These are phyloP conservation scores for Euleptes europaea DNA, from an alignment of 2,113 vertebrate genomes.

Conservation along the genomic window DNA sequence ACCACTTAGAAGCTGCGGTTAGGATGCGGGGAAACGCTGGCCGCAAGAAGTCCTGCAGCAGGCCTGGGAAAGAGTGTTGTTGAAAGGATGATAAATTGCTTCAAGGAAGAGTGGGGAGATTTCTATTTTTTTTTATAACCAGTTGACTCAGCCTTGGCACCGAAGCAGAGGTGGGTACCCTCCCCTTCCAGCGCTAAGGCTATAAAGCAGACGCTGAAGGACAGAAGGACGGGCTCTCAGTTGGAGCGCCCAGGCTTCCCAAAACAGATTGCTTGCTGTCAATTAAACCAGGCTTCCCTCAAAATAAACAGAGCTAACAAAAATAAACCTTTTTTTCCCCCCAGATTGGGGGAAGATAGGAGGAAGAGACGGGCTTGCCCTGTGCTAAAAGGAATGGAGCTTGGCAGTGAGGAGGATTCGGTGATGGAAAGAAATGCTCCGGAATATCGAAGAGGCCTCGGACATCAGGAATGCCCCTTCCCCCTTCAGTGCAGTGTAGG, in stretches of 20 bases:
- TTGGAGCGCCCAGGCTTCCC: neutral
- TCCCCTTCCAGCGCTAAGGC: neutral
- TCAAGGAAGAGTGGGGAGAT: conserved; percentile 4
- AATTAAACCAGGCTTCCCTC: neutral
- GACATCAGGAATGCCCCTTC: neutral
- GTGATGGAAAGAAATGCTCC: no score
- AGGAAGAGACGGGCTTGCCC: neutral
- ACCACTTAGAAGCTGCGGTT: neutral
- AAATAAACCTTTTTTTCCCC: neutral
- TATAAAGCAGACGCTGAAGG: rapidly evolving
- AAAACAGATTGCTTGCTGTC: neutral
- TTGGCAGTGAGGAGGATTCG: no score
- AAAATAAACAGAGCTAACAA: neutral
- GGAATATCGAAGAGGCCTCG: neutral
- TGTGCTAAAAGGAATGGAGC: neutral
- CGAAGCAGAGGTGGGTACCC: neutral
- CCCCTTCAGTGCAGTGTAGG: neutral
- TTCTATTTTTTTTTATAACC: neutral
- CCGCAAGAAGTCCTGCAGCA: conserved; percentile 5
- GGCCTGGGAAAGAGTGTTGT: conserved; percentile 47
- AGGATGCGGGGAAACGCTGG: conserved; percentile 15
- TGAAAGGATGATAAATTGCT: conserved; percentile 58
- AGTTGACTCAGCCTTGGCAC: conserved; percentile 56
- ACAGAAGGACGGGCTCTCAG: neutral
- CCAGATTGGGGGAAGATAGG: neutral